These are phyloP conservation scores for Coracias cyanogaster DNA, from an alignment of 2,797 vertebrate species.

Conservation along the genomic window DNA sequence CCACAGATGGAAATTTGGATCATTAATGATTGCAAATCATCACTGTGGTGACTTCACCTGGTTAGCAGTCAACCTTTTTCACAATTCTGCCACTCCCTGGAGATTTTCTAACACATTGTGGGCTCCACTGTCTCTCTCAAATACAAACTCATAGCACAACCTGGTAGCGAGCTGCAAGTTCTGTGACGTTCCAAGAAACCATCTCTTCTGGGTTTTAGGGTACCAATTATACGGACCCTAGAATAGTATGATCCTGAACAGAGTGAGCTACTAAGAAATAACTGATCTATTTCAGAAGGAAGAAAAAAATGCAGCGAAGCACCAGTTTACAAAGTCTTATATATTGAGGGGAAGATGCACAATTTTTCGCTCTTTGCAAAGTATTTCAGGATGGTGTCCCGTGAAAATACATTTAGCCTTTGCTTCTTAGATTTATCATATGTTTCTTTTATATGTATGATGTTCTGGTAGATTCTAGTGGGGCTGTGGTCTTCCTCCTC, in stretches of 20 bases:
- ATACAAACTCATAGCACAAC: fast-evolving
- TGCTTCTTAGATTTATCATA: not conserved
- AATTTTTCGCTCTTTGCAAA: not conserved
- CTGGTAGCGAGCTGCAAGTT: not conserved
- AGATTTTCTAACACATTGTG: fast-evolving
- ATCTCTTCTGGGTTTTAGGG: not conserved
- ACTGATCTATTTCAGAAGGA: not conserved
- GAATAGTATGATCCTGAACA: not conserved
- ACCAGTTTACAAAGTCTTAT: not conserved
- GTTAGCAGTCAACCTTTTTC: not conserved
- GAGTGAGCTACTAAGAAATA: not conserved
- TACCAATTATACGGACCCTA: not conserved
- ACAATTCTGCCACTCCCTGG: not conserved
- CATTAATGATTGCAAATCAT: not conserved
- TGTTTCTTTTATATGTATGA: not conserved
- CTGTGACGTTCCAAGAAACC: not conserved
- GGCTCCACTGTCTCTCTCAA: not conserved
- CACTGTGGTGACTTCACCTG: not conserved
- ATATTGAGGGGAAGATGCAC: not conserved
- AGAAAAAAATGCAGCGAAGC: not conserved
- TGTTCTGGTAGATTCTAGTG: not conserved
- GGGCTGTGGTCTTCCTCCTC: not conserved
- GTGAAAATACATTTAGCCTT: not conserved
- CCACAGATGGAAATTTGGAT: not conserved
- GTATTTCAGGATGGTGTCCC: not conserved